These are phyloP conservation scores for Volucella bombylans DNA, from an alignment of 2,888 invertebrate genomes.

Conservation along the genomic window DNA sequence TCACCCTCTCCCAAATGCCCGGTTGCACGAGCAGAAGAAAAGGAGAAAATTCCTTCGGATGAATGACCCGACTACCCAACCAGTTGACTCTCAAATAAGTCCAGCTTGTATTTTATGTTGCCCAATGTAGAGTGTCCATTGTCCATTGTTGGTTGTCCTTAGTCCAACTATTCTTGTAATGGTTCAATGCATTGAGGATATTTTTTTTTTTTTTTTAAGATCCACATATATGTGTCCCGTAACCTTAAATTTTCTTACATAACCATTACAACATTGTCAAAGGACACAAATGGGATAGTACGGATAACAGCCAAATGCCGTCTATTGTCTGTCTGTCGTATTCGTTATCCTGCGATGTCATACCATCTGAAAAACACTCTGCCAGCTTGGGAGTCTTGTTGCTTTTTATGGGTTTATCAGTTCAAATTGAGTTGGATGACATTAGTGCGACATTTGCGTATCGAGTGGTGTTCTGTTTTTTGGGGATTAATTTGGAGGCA, in stretches of 20 bases:
- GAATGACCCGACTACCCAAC: slow-evolving; percentile 15
- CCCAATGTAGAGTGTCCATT: not conserved
- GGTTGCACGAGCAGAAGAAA: slow-evolving; percentile 11
- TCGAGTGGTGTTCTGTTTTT: slow-evolving; percentile 20
- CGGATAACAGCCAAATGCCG: not conserved
- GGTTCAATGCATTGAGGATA: slow-evolving; percentile 44
- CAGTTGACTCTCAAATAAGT: slow-evolving; percentile 3
- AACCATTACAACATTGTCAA: slow-evolving; percentile 59
- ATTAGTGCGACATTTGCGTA: slow-evolving; percentile 24
- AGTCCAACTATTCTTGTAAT: not conserved
- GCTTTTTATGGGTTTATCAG: slow-evolving; percentile 60
- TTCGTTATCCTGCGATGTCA: not conserved
- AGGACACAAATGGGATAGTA: slow-evolving; percentile 36
- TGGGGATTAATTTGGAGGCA: slow-evolving; percentile 40
- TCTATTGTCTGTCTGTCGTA: not conserved
- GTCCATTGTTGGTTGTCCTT: slow-evolving; percentile 1
- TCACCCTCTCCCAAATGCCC: no score
- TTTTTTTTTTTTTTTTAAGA: slow-evolving; percentile 17
- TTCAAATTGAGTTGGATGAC: slow-evolving; percentile 38
- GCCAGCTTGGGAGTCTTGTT: slow-evolving; percentile 36
- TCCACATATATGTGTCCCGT: slow-evolving; percentile 46
- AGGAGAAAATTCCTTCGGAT: slow-evolving; percentile 29
- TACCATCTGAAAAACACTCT: slow-evolving; percentile 44
- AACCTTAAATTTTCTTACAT: slow-evolving; percentile 24
- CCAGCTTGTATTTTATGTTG: slow-evolving; percentile 1